phyloP scores from a whole-genome alignment of 2,888 invertebrate genomes.

The Drosophila parthenogenetica region DNA sequence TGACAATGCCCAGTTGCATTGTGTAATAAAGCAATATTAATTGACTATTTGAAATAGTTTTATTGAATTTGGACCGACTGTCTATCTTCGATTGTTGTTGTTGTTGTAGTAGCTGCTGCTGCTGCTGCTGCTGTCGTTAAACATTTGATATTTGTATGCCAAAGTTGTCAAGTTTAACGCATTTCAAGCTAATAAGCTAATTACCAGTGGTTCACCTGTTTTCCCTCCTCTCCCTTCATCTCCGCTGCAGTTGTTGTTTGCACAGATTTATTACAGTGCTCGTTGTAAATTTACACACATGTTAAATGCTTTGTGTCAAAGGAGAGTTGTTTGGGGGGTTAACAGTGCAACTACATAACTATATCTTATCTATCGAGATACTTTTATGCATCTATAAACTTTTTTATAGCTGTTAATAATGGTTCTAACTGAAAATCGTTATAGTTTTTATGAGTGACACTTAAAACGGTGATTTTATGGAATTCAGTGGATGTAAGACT shows the following conservation, averaged over 20 bases:
- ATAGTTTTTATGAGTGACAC: too few species aligned
- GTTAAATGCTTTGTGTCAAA: not conserved
- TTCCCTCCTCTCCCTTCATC: too few species aligned
- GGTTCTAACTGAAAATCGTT: too few species aligned
- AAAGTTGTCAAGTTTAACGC: constrained; percentile 38
- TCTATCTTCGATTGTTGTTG: constrained; percentile 11
- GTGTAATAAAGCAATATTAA: constrained; percentile 59
- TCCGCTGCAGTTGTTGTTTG: constrained; percentile 25
- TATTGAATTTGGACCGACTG: constrained; percentile 17
- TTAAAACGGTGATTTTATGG: too few species aligned
- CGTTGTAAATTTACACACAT: constrained; percentile 29
- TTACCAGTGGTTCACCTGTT: constrained; percentile 23
- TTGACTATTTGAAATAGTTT: constrained; percentile 50
- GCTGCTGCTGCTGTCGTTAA: constrained; percentile 16
- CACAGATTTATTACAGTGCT: constrained; percentile 39
- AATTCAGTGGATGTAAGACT: too few species aligned
- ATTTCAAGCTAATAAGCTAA: constrained; percentile 44
- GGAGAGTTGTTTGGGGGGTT: not conserved
- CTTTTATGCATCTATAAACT: too few species aligned
- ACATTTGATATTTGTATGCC: constrained; percentile 41
- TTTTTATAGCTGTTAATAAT: too few species aligned
- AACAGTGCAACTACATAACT: too few species aligned
- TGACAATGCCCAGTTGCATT: constrained; percentile 38
- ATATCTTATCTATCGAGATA: too few species aligned
- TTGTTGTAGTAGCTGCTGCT: constrained; percentile 12